Evolutionary conservation across 2,113 vertebrate species (phyloP), one percentile per base, ranked within the genome.

Genomic region (Gila orcuttii): DNA sequence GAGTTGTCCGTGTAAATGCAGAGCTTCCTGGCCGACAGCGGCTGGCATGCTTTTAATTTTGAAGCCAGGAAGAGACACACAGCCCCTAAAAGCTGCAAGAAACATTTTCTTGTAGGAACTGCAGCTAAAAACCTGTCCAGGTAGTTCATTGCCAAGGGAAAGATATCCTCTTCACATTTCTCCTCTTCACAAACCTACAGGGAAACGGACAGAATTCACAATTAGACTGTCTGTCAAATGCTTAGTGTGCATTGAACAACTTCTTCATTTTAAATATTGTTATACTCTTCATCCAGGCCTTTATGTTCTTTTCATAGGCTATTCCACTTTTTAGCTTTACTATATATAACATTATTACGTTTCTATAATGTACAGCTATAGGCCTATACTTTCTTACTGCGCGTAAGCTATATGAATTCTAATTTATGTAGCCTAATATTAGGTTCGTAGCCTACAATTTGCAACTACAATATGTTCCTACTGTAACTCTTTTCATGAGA

Each of bases 1-100:
- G 97, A 97, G 93, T 97, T 97, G 93, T 98, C 98, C 57, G 97
- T 99, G 82, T 97, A 99, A 90, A 97, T 95, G 93, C 98, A 99
- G 84, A 99, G 93, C 91, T 96, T 98, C 88, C 97, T 97, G 0
- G 97, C 97, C 0, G 96, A 97, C 87, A 99, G 93, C 0, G 96
- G 97, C 86, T 94, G 95, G 91, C 95, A 96, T 91, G 97, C 97
- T 91, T 98, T 98, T 87, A 99, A 93, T 91, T 99, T 99, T 86
- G 97, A 98, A 55, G 98, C 97, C 90, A 99, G 93, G 91, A 99
- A 99, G 93, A 99, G 96, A 93, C 98, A 99, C 36, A 97, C 97
- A 0, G 97, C 96, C 50, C 96, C 98, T 88, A 99, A 93, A 33
- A 99, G 96, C 88, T 99, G 98, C 90, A 99, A 93, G 88, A 93